phyloP scores from a whole-genome alignment of 2,888 invertebrate genomes.

The Hecatera dysodea region DNA sequence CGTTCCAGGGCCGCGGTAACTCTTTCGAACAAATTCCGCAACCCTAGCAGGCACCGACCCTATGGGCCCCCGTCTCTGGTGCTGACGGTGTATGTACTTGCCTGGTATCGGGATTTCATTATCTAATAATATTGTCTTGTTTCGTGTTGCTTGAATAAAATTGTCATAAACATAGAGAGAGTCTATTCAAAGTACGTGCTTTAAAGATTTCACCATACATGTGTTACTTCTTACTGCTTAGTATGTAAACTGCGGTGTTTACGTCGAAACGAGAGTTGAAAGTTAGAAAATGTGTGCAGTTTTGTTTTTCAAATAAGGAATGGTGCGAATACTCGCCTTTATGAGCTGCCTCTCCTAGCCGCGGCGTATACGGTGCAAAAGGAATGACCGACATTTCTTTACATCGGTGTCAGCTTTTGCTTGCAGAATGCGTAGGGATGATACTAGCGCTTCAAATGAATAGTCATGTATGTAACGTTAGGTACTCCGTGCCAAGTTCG shows the following conservation, averaged over 20 bases:
- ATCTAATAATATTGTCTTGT: neutral
- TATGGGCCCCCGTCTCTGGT: too few relatives aligned
- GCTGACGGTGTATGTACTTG: neutral
- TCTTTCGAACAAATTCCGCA: too few relatives aligned
- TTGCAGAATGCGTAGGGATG: constrained; percentile 52
- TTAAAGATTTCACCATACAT: constrained; percentile 62
- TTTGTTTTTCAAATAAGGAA: constrained; percentile 73
- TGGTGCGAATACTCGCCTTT: constrained; percentile 63
- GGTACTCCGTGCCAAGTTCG: constrained; percentile 28
- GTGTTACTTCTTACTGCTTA: constrained; percentile 51
- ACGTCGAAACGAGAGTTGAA: constrained; percentile 64
- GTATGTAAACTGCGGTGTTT: constrained; percentile 69
- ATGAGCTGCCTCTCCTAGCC: constrained; percentile 58
- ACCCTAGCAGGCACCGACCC: too few relatives aligned
- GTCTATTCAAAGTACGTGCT: constrained; percentile 43
- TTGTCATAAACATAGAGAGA: constrained; percentile 28
- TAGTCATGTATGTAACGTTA: constrained; percentile 30
- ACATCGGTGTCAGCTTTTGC: constrained; percentile 49
- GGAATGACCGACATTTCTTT: constrained; percentile 71
- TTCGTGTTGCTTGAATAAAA: constrained; percentile 31
- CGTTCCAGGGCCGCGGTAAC: too few relatives aligned
- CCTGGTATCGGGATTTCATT: neutral
- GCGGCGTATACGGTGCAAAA: constrained; percentile 55
- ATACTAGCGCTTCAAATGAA: constrained; percentile 33
- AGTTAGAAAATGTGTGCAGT: constrained; percentile 70